Evolutionary conservation across 1,140 invertebrate species (phyloP).

Genomic region (Zaprionus lachaisei): DNA sequence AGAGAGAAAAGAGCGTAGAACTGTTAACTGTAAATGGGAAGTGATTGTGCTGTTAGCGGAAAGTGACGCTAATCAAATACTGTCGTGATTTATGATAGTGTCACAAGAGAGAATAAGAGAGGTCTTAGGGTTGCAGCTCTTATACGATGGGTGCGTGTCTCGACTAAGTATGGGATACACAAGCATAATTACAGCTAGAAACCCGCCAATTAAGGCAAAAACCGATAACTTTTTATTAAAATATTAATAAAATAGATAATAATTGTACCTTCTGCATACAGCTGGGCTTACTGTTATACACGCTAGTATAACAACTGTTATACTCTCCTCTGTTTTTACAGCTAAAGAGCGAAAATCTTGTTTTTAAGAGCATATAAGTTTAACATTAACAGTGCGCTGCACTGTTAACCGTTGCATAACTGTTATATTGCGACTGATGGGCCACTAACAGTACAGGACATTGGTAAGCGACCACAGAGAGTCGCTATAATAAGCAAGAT

Average conservation of each 20-base stretch:
- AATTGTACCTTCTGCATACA: neutral
- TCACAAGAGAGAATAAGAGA: neutral
- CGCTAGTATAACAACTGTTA: neutral
- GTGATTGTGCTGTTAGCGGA: conserved; percentile 39
- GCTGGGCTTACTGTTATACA: neutral
- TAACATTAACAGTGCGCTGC: conserved; percentile 1
- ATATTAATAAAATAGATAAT: neutral
- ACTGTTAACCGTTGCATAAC: conserved; percentile 56
- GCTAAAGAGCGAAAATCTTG: neutral
- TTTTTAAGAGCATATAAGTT: conserved; percentile 17
- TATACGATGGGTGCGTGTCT: conserved; percentile 49
- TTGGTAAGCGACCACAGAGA: neutral
- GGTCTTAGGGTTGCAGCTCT: conserved; percentile 36
- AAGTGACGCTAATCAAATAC: conserved; percentile 57
- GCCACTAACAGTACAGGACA: conserved; percentile 8
- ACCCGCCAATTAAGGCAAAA: neutral
- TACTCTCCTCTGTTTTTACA: neutral
- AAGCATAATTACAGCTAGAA: neutral
- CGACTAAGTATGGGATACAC: conserved; percentile 7
- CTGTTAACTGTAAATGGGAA: conserved; percentile 31
- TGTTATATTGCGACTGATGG: conserved; percentile 16
- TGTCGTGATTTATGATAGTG: conserved; percentile 41
- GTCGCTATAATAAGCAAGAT: conserved; percentile 26
- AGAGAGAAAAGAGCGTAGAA: conserved; percentile 17
- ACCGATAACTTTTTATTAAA: neutral